Evolutionary conservation across 2,113 vertebrate genomes (phyloP).

Genomic region (Corythornis madagascariensis): DNA sequence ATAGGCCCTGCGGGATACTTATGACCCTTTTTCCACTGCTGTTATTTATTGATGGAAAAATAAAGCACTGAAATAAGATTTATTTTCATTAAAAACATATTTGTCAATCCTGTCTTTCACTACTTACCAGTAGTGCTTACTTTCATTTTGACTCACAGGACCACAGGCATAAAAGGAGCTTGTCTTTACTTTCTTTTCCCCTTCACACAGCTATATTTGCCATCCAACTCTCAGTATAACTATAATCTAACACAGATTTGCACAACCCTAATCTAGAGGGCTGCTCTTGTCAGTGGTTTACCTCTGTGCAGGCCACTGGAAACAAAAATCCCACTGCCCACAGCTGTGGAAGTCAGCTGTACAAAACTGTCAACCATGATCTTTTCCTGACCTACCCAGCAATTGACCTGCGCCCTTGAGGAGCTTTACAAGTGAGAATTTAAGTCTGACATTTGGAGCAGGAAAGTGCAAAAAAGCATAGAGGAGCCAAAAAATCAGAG

Average conservation of each 20-base stretch:
- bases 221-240: neutral
- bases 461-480: neutral
- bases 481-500: neutral
- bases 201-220: neutral
- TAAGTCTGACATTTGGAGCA: neutral
- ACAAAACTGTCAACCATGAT: neutral
- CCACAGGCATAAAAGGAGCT: neutral
- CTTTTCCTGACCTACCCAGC: neutral
- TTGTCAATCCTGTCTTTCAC: neutral
- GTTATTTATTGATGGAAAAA: neutral
- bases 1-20: neutral
- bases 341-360: neutral
- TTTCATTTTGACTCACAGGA: neutral
- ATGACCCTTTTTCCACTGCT: neutral
- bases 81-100: neutral
- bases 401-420: neutral
- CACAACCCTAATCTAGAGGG: neutral
- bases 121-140: neutral
- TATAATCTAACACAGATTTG: neutral
- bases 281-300: neutral
- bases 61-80: neutral
- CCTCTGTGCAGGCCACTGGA: neutral
- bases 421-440: constrained; percentile 19
- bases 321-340: neutral
- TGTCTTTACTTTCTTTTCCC: neutral